phyloP scores from a whole-genome alignment of 2,888 invertebrate genomes.

The Malacosoma neustria region DNA sequence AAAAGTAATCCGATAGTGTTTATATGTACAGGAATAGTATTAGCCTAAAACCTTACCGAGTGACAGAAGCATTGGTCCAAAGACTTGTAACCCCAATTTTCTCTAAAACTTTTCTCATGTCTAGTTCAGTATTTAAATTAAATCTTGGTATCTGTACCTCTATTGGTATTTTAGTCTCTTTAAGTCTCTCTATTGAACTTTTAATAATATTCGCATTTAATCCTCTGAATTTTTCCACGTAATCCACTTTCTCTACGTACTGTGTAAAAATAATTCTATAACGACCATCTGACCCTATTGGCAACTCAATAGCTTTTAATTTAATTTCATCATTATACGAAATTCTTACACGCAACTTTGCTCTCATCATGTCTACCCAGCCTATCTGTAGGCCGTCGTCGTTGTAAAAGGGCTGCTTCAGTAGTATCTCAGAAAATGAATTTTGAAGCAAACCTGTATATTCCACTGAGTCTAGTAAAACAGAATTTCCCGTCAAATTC shows the following conservation, averaged over 20 bases:
- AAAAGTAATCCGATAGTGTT: too few species aligned
- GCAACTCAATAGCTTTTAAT: slow-evolving; percentile 15
- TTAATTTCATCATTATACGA: slow-evolving; percentile 4
- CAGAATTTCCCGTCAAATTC: slow-evolving; percentile 18
- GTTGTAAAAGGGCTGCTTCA: slow-evolving; percentile 17
- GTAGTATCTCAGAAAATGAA: slow-evolving; percentile 14
- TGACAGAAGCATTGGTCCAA: slow-evolving; percentile 17
- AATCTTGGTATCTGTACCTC: slow-evolving; percentile 20
- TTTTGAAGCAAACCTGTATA: slow-evolving; percentile 19
- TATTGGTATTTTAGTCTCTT: slow-evolving; percentile 9
- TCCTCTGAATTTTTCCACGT: not conserved
- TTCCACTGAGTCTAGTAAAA: slow-evolving; percentile 19
- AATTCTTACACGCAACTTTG: slow-evolving; percentile 11
- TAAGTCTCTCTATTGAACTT: slow-evolving; percentile 1
- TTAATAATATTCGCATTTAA: slow-evolving; percentile 1
- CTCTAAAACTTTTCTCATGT: slow-evolving; percentile 16
- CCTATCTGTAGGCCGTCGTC: slow-evolving; percentile 13
- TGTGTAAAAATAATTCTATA: slow-evolving; percentile 15
- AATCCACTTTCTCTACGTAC: not conserved
- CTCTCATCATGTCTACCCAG: slow-evolving; percentile 19
- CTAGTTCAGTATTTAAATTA: slow-evolving; percentile 14
- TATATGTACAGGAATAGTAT: too few species aligned
- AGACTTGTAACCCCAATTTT: slow-evolving; percentile 12
- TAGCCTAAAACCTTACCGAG: slow-evolving; percentile 14
- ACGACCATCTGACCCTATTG: slow-evolving; percentile 13